These are phyloP conservation scores for Ondatra zibethicus DNA, from an alignment of 2,113 vertebrate genomes.

Conservation along the genomic window DNA sequence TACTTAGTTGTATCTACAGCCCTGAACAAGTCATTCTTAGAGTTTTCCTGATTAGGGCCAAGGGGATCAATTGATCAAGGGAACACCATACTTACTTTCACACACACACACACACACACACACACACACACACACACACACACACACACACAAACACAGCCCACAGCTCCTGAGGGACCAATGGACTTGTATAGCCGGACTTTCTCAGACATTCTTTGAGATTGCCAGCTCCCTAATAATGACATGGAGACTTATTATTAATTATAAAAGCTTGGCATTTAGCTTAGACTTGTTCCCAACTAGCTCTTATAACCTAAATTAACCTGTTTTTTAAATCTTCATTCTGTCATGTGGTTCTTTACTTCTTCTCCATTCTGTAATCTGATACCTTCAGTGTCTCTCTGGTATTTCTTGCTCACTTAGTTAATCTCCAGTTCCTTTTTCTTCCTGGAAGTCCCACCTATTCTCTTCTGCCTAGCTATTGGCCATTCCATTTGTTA, in stretches of 20 bases:
- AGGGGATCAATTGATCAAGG: neutral
- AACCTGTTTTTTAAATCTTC: neutral
- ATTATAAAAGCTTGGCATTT: neutral
- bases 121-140: neutral
- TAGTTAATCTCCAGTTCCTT: neutral
- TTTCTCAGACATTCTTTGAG: neutral
- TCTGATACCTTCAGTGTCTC: neutral
- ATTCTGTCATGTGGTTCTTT: neutral
- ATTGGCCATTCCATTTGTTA: neutral
- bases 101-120: neutral
- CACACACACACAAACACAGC: neutral
- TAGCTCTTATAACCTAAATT: neutral
- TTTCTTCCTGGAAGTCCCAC: neutral
- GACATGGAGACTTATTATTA: neutral
- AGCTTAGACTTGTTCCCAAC: neutral
- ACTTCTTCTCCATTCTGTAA: neutral
- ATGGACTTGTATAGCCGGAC: neutral
- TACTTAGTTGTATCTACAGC: neutral
- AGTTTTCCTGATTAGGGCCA: neutral
- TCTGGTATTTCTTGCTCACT: neutral
- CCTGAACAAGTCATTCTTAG: neutral
- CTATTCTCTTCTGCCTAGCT: neutral
- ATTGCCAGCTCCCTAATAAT: neutral
- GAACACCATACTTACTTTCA: neutral
- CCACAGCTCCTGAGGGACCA: rapidly evolving